Base-by-base conservation (phyloP, 1,140 invertebrate genomes). In the Drosophila nasuta region DNA sequence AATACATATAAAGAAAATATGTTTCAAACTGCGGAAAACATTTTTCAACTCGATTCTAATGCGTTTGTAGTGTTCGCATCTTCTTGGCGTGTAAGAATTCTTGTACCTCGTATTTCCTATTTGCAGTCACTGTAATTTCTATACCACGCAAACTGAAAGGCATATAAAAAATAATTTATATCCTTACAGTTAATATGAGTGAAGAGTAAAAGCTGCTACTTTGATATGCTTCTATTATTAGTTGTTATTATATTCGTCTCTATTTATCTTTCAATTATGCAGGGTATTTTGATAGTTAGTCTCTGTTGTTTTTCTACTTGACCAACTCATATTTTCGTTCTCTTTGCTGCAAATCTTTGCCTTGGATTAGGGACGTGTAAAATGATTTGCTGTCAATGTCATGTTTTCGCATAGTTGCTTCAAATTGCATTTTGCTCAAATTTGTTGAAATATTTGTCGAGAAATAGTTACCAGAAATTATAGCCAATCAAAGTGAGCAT, bases 21-120 rank as follows among this genome's bases (percentile, higher is more conserved):
- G 72, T 75, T 77, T 78, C 52, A 75, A 25, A 69, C 56, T 60
- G 72, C 51, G 76, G 56, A 75, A 65, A 75, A 75, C 72, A 75
- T 75, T 65, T 43, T 65, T 75, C 54, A 75, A 70, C 72, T 46
- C 59, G 43, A 54, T 78, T 75, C 33, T 75, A 78, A 78, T 78
- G 76, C 75, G 74, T 77, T 77, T 77, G 59, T 41, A 75, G 75
- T 77, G 65, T 75, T 75, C 52, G 35, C 35, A 60, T 45, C 49
- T 76, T 20, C 49, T 76, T 20, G 60, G 48, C 64, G 17, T 52
- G 25, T 15, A 38, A 35, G 6, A 54, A 7, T 35, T 62, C 17
- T 49, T 38, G 20, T 20, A 41, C 45, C 6, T 59, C 20, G 20
- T 25, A 5, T 52, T 52, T 30, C 20, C 15, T 70, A 38, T 38